Evolutionary conservation across 2,797 vertebrate species (phyloP).

Genomic region (Myotis vivesi): DNA sequence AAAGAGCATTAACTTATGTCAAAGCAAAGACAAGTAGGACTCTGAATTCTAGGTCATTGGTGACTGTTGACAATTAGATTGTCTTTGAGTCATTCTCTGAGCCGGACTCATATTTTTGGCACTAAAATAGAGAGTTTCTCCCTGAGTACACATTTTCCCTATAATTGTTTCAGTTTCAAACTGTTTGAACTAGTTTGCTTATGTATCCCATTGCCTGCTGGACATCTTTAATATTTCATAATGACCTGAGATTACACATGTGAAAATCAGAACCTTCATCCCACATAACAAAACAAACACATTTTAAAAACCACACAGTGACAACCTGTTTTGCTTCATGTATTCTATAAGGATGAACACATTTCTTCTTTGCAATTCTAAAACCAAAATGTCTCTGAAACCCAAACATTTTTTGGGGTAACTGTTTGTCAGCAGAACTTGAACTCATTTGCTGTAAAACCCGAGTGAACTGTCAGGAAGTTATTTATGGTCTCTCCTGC

Average conservation of each 20-base stretch:
- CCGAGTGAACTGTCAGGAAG: neutral
- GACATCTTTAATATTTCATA: neutral
- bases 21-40: neutral
- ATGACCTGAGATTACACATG: neutral
- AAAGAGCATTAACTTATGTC: neutral
- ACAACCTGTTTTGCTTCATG: neutral
- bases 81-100: constrained; percentile 28
- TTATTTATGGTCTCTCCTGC: neutral
- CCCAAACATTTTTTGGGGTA: neutral
- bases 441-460: neutral
- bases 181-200: neutral
- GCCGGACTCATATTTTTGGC: neutral
- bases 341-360: neutral
- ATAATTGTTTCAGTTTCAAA: constrained; percentile 22
- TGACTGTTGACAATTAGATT: neutral
- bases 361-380: constrained; percentile 31
- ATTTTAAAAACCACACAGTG: neutral
- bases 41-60: neutral
- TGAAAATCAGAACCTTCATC: neutral
- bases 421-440: constrained; percentile 17
- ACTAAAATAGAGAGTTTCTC: neutral
- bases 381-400: neutral
- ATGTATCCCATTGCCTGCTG: neutral
- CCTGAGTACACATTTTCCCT: neutral
- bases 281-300: neutral